These are phyloP conservation scores for Cephus cinctus DNA, from an alignment of 1,140 invertebrate genomes.

Conservation along the genomic window DNA sequence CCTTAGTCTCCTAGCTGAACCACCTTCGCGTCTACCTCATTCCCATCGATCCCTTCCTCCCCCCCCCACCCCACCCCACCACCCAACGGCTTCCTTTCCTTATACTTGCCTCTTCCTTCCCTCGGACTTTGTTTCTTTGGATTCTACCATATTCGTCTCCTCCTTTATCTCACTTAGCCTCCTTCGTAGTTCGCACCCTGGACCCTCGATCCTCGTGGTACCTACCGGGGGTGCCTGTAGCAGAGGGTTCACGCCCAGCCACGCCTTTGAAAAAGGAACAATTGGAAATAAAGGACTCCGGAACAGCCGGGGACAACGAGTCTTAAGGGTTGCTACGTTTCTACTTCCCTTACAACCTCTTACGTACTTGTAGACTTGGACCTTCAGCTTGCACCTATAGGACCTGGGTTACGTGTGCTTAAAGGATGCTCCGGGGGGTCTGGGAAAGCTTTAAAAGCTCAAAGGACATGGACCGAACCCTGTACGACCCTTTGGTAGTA, in stretches of 20 bases:
- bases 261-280: constrained; percentile 11
- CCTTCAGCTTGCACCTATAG: too few species aligned
- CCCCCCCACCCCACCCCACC: background rate
- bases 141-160: constrained; percentile 32
- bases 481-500: too few species aligned
- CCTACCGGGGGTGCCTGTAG: constrained; percentile 24
- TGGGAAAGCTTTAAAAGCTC: too few species aligned
- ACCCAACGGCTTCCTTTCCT: background rate
- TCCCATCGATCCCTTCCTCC: constrained; percentile 3
- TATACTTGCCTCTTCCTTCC: background rate
- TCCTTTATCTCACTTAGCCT: constrained; percentile 35
- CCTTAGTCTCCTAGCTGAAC: background rate
- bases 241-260: constrained; percentile 16
- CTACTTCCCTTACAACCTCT: too few species aligned
- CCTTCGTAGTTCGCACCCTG: constrained; percentile 18
- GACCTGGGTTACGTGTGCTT: too few species aligned
- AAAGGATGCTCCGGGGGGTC: too few species aligned
- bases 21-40: constrained; percentile 6
- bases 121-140: constrained; percentile 35
- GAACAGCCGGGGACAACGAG: too few species aligned
- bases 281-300: constrained; percentile 12
- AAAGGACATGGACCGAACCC: too few species aligned
- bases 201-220: constrained; percentile 21
- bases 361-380: too few species aligned
- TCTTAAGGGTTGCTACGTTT: background rate